Evolutionary conservation across 2,113 vertebrate species (phyloP), one percentile per base, ranked within the genome.

Genomic region (Riparia riparia): DNA sequence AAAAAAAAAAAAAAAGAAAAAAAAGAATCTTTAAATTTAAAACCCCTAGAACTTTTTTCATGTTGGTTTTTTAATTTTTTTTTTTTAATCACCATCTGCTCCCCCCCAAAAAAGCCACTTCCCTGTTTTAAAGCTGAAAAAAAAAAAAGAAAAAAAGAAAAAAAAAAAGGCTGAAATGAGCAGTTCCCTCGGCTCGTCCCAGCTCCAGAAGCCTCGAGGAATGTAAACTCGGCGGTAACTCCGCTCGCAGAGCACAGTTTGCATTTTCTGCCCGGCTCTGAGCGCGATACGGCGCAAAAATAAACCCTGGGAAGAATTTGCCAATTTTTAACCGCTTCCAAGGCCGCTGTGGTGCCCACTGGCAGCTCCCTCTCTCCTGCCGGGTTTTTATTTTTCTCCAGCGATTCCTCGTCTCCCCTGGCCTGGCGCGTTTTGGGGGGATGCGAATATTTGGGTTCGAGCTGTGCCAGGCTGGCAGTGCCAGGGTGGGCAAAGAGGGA

Each of bases 221-320:
- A 89, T 69, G 84, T 54, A 37, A 87, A 87, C 93, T 86, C 88
- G n/a, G 87, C 11, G 4, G 39, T 51, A 69, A 84, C 95, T 96
- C 77, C 3, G 12, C 58, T 57, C 18, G 4, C 50, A 21, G 45
- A 57, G 60, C 14, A 11, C 64, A 21, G 69, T 73, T 94, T 86
- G 93, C 50, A 9, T 88, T 93, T 93, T 90, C 80, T 69, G 31
- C 91, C 58, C 25, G 2, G 28, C 53, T 7, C 74, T 6, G 9
- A 47, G 44, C 0, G 24, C 45, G 42, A 86, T 53, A 32, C 34
- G 9, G 57, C 4, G 2, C 84, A 89, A 86, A 91, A 84, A 82
- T 83, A 66, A 87, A 87, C 69, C 39, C 20, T 5, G 60, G 39
- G 64, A 82, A 60, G 81, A 71, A 82, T 83, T 82, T 71, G 56